A percentile compares a stretch with the other conserved stretches of the same genome.
Evolutionary conservation across 2,113 vertebrate species (phyloP).

Genomic region (Prionailurus bengalensis): DNA sequence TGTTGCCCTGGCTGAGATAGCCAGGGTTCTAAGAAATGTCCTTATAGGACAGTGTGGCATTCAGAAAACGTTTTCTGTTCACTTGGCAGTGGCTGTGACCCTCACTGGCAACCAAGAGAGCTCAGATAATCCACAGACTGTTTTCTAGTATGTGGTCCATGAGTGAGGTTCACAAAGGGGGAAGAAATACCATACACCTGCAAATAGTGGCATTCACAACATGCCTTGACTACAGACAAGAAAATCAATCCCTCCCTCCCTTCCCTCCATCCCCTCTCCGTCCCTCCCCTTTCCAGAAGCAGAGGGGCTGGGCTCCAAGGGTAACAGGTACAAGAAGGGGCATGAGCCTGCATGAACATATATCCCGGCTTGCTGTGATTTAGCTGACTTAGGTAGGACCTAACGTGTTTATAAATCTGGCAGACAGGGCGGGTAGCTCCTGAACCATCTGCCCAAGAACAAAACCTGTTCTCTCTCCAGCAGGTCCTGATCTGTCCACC

Average conservation of each 20-base stretch:
- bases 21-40: neutral
- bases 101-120: neutral
- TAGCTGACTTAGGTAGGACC: neutral
- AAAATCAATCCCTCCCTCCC: too few relatives aligned
- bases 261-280: neutral
- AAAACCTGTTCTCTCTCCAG: neutral
- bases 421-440: slow-evolving; percentile 32
- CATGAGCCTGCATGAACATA: fast-evolving
- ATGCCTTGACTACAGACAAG: neutral
- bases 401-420: neutral
- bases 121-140: neutral
- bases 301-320: neutral
- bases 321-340: neutral
- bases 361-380: neutral
- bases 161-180: neutral
- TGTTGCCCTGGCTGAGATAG: fast-evolving
- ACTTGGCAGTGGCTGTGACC: neutral
- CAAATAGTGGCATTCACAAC: neutral
- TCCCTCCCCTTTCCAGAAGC: neutral
- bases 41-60: neutral
- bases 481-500: slow-evolving; percentile 62
- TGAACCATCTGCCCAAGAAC: slow-evolving; percentile 20
- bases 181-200: neutral
- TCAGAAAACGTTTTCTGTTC: neutral
- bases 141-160: neutral